A percentile compares a stretch with the other conserved stretches of the same genome.
Evolutionary conservation across 2,888 invertebrate genomes (phyloP).

Genomic region (Stratiomys singularior): DNA sequence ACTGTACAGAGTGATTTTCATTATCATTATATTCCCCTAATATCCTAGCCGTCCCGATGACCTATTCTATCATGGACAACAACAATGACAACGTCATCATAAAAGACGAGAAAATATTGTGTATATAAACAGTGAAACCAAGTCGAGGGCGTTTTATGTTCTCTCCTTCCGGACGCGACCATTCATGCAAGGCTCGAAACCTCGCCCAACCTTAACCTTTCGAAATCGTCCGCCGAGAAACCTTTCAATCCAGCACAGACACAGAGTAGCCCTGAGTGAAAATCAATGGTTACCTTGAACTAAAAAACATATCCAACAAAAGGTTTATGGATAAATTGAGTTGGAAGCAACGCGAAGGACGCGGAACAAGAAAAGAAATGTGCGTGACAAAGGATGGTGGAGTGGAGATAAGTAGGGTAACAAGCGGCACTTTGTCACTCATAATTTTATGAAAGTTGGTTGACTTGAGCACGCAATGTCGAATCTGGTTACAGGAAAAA

Average conservation of each 20-base stretch:
- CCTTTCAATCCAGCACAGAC: background rate
- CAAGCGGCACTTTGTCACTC: slow-evolving; percentile 6
- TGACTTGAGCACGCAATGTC: background rate
- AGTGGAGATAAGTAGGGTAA: background rate
- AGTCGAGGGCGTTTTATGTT: too few relatives aligned
- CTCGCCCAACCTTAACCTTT: slow-evolving; percentile 32
- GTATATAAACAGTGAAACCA: too few relatives aligned
- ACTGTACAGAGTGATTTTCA: too few relatives aligned
- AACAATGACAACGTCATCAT: too few relatives aligned
- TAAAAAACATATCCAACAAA: background rate
- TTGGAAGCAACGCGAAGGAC: too few relatives aligned
- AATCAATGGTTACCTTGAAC: slow-evolving; percentile 40
- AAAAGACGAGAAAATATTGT: too few relatives aligned
- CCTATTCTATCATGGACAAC: too few relatives aligned
- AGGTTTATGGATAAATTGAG: background rate
- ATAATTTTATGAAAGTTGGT: background rate
- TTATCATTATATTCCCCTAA: too few relatives aligned
- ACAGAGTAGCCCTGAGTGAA: background rate
- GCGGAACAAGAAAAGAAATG: too few relatives aligned
- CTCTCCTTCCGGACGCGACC: too few relatives aligned
- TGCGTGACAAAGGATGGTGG: background rate
- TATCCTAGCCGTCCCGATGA: too few relatives aligned
- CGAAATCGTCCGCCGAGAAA: background rate
- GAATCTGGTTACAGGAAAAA: too few relatives aligned
- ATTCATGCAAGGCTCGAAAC: background rate